phyloP scores from a whole-genome alignment of 2,888 invertebrate genomes.

The Meteorus colon region DNA sequence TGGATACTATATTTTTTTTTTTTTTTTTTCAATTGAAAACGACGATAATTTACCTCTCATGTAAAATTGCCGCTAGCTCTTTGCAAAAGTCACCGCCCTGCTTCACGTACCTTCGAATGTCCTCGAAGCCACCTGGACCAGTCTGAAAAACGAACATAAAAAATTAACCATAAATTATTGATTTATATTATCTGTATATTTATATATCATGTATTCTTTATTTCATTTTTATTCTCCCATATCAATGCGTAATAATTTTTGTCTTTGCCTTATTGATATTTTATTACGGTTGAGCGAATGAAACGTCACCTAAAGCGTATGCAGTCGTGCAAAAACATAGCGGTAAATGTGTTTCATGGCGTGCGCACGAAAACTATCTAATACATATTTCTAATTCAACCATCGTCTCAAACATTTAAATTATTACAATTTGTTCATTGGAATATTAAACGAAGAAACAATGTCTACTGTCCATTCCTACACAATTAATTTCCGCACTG shows the following conservation, averaged over 20 bases:
- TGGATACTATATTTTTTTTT: not conserved
- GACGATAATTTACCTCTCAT: conserved; percentile 84
- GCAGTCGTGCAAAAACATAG: conserved; percentile 48
- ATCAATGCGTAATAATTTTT: not conserved
- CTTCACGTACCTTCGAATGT: conserved; percentile 92
- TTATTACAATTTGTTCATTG: conserved; percentile 40
- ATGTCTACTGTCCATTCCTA: not conserved
- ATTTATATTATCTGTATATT: not conserved
- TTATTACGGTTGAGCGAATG: conserved; percentile 19
- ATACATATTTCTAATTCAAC: conserved; percentile 45
- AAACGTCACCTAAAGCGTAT: conserved; percentile 17
- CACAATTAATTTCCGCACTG: not conserved
- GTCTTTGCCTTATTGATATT: conserved; percentile 5
- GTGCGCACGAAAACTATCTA: conserved; percentile 46
- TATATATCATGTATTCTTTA: not conserved
- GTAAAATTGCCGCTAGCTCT: conserved; percentile 89
- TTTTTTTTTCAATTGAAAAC: not conserved
- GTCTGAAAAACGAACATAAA: conserved; percentile 79
- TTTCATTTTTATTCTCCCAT: not conserved
- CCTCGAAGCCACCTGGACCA: conserved; percentile 93
- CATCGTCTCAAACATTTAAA: conserved; percentile 32
- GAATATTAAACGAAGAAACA: conserved; percentile 18
- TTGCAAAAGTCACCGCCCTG: conserved; percentile 97
- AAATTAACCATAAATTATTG: conserved; percentile 3
- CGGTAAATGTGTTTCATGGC: conserved; percentile 60